Conservation (phyloP, 2,888 invertebrate genomes). For the Tholera decimalis region DNA sequence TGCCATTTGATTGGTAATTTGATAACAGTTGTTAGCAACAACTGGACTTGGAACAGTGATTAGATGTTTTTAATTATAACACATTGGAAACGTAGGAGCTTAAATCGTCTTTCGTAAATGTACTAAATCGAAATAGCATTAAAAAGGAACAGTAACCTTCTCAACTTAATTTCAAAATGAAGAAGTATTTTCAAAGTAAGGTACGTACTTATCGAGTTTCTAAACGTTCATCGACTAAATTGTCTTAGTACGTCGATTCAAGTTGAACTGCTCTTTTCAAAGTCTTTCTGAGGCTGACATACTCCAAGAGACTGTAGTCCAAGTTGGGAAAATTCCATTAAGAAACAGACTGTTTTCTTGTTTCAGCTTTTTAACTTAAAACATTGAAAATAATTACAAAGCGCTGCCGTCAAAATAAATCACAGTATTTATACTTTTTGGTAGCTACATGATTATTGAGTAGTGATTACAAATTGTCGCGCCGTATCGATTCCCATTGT, state of each 20-base stretch:
- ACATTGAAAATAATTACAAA: constrained; percentile 4
- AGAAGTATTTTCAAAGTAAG: constrained; percentile 24
- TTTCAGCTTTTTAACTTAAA: neutral
- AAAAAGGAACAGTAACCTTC: constrained; percentile 11
- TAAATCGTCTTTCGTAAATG: neutral
- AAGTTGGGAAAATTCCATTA: constrained; percentile 16
- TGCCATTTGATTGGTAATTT: constrained; percentile 54
- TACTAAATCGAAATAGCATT: constrained; percentile 9
- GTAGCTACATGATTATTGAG: constrained; percentile 6
- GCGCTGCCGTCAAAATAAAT: neutral
- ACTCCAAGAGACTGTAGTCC: constrained; percentile 14
- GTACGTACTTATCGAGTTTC: constrained; percentile 38
- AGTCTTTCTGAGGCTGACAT: constrained; percentile 9
- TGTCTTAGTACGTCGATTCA: constrained; percentile 16
- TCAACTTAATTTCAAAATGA: constrained; percentile 7
- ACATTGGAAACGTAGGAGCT: neutral
- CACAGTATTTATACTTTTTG: neutral
- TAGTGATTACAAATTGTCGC: constrained; percentile 25
- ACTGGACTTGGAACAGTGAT: constrained; percentile 29
- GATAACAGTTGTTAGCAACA: constrained; percentile 53
- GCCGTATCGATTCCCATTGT: constrained; percentile 14
- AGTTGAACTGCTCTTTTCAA: constrained; percentile 33
- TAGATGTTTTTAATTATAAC: constrained; percentile 25
- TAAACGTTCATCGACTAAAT: constrained; percentile 28
- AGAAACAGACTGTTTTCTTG: neutral